Base-by-base conservation (phyloP, 1,140 invertebrate species). In the Bombus vancouverensis region DNA sequence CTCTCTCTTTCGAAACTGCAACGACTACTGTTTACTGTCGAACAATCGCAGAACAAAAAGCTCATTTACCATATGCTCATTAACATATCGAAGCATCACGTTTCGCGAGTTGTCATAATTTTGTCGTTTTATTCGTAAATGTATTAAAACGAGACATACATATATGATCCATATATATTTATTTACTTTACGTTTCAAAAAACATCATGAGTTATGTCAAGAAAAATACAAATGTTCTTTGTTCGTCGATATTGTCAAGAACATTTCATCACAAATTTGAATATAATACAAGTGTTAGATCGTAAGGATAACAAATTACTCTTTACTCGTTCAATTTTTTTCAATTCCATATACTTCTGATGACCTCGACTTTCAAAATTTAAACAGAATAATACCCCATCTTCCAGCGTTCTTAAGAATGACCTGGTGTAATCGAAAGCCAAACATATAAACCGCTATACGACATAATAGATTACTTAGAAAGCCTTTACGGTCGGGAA, bases 401-500 rank as follows among this genome's bases (percentile, higher is more conserved):
- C 25, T 65, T 47, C 42, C 59, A 47, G 42, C 81, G 37, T 47
- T 71, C 42, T 75, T 28, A 65, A 82, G 57, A 44, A 75, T 82
- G 71, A 39, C 72, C 71, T 65, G 37, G 22, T 47, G 13, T 75
- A 62, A 22, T 42, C 68, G 68, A 81, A 71, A 81, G 57, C 71
- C 81, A 42, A 71, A 66, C 81, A 39, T 42, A n/a, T 34, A 71
- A 62, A 28, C n/a, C 68, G 68, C 39, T 65, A n/a, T 53, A 65
- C 39, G 81, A 74, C 37, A 82, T 44, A 32, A 66, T n/a, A n/a
- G 3, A 34, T 57, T 65, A 42, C 15, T 57, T 44, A 34, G 44
- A 37, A 83, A 78, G 74, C 74, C 65, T 75, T 59, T 42, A 75
- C 65, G 62, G 65, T 83, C 73, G 32, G 28, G 13, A 42, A 70